Evolutionary conservation across 2,113 vertebrate genomes (phyloP).

Genomic region (Gymnobelideus leadbeateri): DNA sequence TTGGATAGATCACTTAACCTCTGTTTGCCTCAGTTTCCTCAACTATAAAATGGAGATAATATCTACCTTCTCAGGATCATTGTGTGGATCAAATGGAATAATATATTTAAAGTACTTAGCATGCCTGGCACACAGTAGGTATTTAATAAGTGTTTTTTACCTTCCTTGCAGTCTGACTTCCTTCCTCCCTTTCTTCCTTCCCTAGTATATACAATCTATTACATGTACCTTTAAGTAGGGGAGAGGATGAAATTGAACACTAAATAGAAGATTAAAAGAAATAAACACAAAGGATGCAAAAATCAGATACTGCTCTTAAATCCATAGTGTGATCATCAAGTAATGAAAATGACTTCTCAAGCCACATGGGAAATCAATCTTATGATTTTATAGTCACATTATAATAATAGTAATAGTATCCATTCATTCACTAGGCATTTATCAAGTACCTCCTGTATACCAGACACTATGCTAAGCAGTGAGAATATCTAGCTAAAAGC

Average conservation of each 20-base stretch:
- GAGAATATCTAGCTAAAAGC: not conserved
- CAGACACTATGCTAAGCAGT: not conserved
- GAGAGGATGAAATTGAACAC: not conserved
- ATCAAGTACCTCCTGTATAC: not conserved
- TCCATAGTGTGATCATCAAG: not conserved
- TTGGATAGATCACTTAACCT: too few relatives aligned
- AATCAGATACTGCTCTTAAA: not conserved
- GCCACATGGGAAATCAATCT: not conserved
- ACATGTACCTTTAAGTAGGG: not conserved
- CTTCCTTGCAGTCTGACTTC: too few relatives aligned
- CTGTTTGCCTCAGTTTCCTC: too few relatives aligned
- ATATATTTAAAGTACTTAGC: not conserved
- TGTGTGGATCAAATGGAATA: not conserved
- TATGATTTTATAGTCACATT: not conserved
- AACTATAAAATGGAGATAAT: not conserved
- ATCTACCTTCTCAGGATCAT: not conserved
- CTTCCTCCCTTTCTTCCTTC: too few relatives aligned
- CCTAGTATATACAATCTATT: not conserved
- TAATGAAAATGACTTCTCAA: not conserved
- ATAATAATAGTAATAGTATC: not conserved
- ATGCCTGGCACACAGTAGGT: not conserved
- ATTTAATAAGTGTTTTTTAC: not conserved
- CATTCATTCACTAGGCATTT: not conserved
- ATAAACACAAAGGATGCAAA: not conserved
- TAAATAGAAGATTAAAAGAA: not conserved